phyloP scores from a whole-genome alignment of 2,113 vertebrate genomes.

The Empidonax alnorum region DNA sequence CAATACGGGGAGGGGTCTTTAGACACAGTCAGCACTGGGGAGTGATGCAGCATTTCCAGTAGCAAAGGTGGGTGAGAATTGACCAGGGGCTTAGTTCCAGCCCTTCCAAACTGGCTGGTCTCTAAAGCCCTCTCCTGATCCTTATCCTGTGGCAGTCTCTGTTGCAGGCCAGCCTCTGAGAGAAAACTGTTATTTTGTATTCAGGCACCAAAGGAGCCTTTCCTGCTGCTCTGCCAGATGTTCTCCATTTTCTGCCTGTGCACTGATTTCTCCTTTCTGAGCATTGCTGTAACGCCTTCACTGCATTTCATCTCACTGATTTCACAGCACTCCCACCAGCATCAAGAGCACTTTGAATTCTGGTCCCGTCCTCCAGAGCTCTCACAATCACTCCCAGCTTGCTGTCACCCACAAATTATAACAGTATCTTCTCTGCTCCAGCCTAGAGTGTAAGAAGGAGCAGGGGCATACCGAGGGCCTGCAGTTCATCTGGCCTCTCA shows the following conservation, averaged over 20 bases:
- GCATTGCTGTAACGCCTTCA: neutral
- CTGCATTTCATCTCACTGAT: neutral
- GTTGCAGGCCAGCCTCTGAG: neutral
- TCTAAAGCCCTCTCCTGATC: neutral
- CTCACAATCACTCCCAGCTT: neutral
- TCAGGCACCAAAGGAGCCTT: neutral
- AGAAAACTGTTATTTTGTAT: neutral
- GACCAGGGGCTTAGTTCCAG: neutral
- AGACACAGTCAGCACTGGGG: neutral
- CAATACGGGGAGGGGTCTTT: neutral
- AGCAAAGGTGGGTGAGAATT: rapidly evolving
- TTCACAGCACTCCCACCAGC: neutral
- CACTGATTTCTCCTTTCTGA: neutral
- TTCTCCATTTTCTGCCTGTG: neutral
- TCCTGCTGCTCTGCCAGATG: constrained; percentile 3
- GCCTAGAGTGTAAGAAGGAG: neutral
- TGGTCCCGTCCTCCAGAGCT: neutral
- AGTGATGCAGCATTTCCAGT: rapidly evolving
- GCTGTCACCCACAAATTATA: neutral
- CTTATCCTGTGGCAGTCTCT: neutral
- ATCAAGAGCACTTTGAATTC: neutral
- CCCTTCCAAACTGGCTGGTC: neutral
- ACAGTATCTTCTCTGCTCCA: neutral
- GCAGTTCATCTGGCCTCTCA: neutral
- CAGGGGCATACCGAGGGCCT: neutral